phyloP scores from a whole-genome alignment of 2,888 invertebrate genomes.

The Odontomyia ornata region DNA sequence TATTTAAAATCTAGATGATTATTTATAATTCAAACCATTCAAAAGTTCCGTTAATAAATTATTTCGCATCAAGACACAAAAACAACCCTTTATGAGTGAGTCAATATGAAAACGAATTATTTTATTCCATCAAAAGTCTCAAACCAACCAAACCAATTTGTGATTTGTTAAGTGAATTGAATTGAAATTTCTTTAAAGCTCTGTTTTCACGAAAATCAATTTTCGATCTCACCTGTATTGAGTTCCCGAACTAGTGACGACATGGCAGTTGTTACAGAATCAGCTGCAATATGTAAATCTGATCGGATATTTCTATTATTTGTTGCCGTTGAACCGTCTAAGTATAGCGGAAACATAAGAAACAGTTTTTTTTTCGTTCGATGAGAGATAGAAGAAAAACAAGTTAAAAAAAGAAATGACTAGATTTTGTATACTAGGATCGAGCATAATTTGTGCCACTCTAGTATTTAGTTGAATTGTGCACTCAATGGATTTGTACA shows the following conservation, averaged over 20 bases:
- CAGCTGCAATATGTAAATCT: conserved; percentile 93
- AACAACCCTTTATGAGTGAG: too few species aligned
- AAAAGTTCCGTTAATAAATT: too few species aligned
- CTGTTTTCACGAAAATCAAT: conserved; percentile 44
- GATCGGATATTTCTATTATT: conserved; percentile 71
- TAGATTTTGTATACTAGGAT: not conserved
- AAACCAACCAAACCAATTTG: too few species aligned
- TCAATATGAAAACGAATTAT: too few species aligned
- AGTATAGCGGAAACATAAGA: conserved; percentile 22
- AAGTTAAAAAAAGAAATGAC: not conserved
- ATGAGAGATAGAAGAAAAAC: not conserved
- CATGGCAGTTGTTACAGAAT: conserved; percentile 98
- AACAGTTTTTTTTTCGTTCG: conserved; percentile 2
- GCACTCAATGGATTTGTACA: conserved; percentile 17
- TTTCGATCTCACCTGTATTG: conserved; percentile 78
- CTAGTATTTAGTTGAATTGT: conserved; percentile 8
- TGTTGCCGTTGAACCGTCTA: conserved; percentile 48
- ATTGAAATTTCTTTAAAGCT: too few species aligned
- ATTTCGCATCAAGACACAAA: too few species aligned
- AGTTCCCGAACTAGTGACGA: conserved; percentile 95
- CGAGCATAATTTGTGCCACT: conserved; percentile 5
- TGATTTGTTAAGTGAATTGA: too few species aligned
- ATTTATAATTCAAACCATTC: too few species aligned
- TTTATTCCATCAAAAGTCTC: too few species aligned
- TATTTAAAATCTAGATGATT: too few species aligned